Conservation (phyloP, 2,113 vertebrate species). For the Collichthys lucidus region DNA sequence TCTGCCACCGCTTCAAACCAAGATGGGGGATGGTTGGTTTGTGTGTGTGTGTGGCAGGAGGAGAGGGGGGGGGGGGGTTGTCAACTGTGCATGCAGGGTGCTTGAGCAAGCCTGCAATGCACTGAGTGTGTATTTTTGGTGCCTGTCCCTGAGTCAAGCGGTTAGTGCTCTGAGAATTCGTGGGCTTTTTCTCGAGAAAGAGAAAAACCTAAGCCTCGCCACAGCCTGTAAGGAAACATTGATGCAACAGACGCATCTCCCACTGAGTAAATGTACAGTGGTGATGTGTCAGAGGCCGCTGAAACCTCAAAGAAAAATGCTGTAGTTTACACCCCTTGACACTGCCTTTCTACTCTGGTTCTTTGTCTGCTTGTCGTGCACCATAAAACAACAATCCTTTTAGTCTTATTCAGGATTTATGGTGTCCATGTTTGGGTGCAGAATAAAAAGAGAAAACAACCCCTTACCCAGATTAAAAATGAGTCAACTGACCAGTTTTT, state of each 20-base stretch:
- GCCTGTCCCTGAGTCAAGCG: slow-evolving; percentile 16
- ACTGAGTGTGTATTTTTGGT: slow-evolving; percentile 40
- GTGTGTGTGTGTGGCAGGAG: neutral
- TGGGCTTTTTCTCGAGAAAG: neutral
- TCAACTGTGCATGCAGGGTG: slow-evolving; percentile 20
- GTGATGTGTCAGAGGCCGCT: slow-evolving; percentile 41
- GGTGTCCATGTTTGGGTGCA: neutral
- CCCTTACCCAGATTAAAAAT: neutral
- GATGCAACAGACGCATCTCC: slow-evolving; percentile 40
- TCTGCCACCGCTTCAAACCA: slow-evolving; percentile 45
- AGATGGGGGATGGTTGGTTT: neutral
- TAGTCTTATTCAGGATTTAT: neutral
- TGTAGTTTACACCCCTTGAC: neutral
- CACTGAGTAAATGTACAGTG: slow-evolving; percentile 34
- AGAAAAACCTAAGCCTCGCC: slow-evolving; percentile 19
- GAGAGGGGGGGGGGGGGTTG: neutral
- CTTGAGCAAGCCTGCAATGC: slow-evolving; percentile 31
- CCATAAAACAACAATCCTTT: neutral
- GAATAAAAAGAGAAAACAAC: neutral
- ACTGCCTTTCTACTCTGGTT: neutral
- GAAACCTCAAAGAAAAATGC: slow-evolving; percentile 25
- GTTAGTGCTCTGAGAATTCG: slow-evolving; percentile 38
- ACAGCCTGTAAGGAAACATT: slow-evolving; percentile 35
- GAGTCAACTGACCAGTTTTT: neutral
- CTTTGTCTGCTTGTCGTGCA: neutral